Evolutionary conservation across 2,888 invertebrate species (phyloP).

Genomic region (Sicus ferrugineus): DNA sequence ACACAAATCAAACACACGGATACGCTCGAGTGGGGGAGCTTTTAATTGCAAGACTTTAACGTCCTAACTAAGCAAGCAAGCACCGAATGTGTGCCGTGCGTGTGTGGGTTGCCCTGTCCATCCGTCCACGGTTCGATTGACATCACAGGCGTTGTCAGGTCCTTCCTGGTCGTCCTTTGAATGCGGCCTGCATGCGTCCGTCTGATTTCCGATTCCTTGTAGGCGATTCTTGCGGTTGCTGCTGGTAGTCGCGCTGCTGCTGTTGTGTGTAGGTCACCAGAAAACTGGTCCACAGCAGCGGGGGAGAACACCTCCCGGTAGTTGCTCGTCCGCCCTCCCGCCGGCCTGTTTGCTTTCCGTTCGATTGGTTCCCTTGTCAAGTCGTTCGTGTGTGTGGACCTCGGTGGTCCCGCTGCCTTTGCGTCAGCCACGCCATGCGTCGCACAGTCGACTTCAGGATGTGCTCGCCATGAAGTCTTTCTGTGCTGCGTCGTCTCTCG

Average conservation of each 20-base stretch:
- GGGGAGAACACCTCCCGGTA: background rate
- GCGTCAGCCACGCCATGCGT: too few relatives aligned
- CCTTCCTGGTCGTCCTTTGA: background rate
- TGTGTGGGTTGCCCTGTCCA: background rate
- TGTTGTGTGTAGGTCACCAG: background rate
- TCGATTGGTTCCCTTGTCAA: too few relatives aligned
- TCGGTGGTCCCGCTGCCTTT: too few relatives aligned
- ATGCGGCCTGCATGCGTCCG: background rate
- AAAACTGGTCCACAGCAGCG: background rate
- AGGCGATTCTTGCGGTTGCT: background rate
- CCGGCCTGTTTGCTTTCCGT: too few relatives aligned
- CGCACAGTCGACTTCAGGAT: too few relatives aligned
- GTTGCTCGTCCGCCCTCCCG: too few relatives aligned
- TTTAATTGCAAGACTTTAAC: slow-evolving; percentile 21
- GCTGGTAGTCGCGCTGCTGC: background rate
- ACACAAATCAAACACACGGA: background rate
- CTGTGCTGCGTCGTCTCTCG: too few relatives aligned
- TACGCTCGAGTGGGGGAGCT: background rate
- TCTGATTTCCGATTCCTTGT: slow-evolving; percentile 16
- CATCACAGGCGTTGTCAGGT: slow-evolving; percentile 2
- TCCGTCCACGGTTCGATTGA: background rate
- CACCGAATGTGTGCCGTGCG: background rate
- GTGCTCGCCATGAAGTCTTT: too few relatives aligned
- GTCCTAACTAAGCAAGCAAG: background rate
- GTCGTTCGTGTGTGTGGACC: too few relatives aligned